A percentile compares a stretch with the other conserved stretches of the same genome.
Conservation (phyloP, 2,797 vertebrate genomes). For the Diplodus puntazzo region DNA sequence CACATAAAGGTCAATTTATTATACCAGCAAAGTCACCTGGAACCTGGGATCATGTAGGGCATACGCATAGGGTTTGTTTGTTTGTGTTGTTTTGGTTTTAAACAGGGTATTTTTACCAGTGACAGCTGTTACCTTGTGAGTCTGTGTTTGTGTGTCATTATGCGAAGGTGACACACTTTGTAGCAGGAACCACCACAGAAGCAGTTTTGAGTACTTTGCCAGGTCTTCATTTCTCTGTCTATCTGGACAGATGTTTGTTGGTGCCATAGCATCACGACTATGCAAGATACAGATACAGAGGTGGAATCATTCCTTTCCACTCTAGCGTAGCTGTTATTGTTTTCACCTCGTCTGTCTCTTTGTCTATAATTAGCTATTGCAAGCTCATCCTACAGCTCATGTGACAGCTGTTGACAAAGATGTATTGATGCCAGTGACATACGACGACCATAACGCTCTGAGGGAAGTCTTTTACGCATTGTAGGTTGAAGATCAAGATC, state of each 20-base stretch:
- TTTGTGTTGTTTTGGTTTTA: background rate
- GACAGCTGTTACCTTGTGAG: no score
- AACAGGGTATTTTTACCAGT: no score
- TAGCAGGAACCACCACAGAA: no score
- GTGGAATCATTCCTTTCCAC: no score
- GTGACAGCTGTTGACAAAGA: background rate
- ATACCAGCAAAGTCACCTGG: background rate
- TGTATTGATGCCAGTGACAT: background rate
- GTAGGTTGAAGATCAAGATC: background rate
- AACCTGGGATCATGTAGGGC: background rate
- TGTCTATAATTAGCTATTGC: background rate
- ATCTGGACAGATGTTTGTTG: no score
- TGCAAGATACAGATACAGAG: no score
- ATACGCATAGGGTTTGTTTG: background rate
- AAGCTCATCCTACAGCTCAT: background rate
- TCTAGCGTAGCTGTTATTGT: no score
- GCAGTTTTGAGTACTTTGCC: no score
- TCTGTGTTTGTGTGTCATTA: no score
- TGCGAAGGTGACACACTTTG: no score
- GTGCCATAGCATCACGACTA: no score
- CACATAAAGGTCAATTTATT: background rate
- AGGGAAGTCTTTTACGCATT: background rate
- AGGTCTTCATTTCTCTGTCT: no score
- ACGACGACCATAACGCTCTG: background rate
- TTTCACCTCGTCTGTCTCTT: background rate